These are phyloP conservation scores for Drosophila watanabei DNA, from an alignment of 1,140 invertebrate genomes.

Conservation along the genomic window DNA sequence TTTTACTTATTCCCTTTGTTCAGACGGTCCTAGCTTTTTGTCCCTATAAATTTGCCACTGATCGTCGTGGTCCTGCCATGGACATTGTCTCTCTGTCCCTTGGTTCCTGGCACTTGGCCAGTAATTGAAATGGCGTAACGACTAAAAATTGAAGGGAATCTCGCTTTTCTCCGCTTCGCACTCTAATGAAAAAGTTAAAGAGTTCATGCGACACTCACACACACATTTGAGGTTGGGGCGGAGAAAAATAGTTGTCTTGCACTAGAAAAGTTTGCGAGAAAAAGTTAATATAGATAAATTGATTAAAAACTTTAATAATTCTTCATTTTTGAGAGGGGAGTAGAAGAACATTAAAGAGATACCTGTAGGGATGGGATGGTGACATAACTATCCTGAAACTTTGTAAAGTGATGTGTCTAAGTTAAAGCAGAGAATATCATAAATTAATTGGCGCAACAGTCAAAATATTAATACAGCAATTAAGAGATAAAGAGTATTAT, in stretches of 20 bases:
- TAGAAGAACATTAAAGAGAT: slow-evolving; percentile 11
- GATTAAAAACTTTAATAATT: slow-evolving; percentile 85
- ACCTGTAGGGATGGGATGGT: background rate
- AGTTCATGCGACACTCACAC: slow-evolving; percentile 11
- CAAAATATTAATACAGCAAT: background rate
- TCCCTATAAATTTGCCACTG: slow-evolving; percentile 80
- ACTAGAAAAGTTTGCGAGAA: slow-evolving; percentile 55
- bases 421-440: slow-evolving; percentile 40
- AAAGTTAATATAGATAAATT: slow-evolving; percentile 84
- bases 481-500: background rate
- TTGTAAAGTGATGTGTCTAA: slow-evolving; percentile 43
- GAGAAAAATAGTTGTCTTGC: slow-evolving; percentile 28
- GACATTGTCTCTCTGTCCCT: slow-evolving; percentile 15
- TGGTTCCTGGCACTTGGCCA: slow-evolving; percentile 73
- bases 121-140: slow-evolving; percentile 84
- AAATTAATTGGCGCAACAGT: slow-evolving; percentile 61
- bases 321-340: slow-evolving; percentile 47
- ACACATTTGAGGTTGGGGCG: slow-evolving; percentile 23
- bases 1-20: slow-evolving; percentile 79
- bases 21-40: slow-evolving; percentile 59
- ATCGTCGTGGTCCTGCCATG: slow-evolving; percentile 62
- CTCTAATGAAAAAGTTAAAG: slow-evolving; percentile 78
- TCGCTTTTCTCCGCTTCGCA: slow-evolving; percentile 14
- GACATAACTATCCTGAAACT: slow-evolving; percentile 21
- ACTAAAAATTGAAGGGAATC: slow-evolving; percentile 78